Evolutionary conservation across 2,888 invertebrate species (phyloP), one percentile per base, ranked within the genome.

Genomic region (Troides helena): DNA sequence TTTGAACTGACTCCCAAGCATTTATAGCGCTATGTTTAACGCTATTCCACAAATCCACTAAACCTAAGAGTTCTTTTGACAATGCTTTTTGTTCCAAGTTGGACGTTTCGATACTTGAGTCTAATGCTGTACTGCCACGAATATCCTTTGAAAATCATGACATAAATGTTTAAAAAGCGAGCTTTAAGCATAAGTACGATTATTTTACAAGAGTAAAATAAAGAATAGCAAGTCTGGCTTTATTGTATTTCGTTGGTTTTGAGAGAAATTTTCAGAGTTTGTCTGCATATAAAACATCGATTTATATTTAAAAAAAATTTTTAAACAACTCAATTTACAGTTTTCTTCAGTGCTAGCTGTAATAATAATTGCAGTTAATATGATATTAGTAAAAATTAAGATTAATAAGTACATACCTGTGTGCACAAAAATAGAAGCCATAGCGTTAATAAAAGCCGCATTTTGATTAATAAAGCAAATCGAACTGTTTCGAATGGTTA

Each of bases 1-100:
- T 67, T 74, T 81, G 82, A 2, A 87, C 65, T 21, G 76, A 75
- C 17, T 81, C 76, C 84, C 82, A 85, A 23, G 78, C 77, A 60
- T 74, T 76, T 57, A 74, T 68, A 0, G 81, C 79, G 63, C 76
- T 79, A 4, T 77, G 76, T 73, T 80, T 84, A 21, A 85, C 77
- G 63, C 75, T 80, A 43, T 74, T 73, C 83, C 81, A 82, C 12
- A 83, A 62, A 67, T 81, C 81, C 3, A 65, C 46, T 10, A 74
- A 23, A 25, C 65, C 67, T 56, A 59, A 61, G 64, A 60, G 60
- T 59, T 70, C 39, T 43, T 43, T 56, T n/a, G 39, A 7, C 2
- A 23, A 21, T 30, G 18, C 23, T 65, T 62, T 61, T 46, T 7
- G 43, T 10, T n/a, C 57, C 17, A 58, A 46, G 10, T 46, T 43